A percentile compares a stretch with the other conserved stretches of the same genome.
Conservation (phyloP, 2,888 invertebrate species). For the Diaprepes abbreviatus region DNA sequence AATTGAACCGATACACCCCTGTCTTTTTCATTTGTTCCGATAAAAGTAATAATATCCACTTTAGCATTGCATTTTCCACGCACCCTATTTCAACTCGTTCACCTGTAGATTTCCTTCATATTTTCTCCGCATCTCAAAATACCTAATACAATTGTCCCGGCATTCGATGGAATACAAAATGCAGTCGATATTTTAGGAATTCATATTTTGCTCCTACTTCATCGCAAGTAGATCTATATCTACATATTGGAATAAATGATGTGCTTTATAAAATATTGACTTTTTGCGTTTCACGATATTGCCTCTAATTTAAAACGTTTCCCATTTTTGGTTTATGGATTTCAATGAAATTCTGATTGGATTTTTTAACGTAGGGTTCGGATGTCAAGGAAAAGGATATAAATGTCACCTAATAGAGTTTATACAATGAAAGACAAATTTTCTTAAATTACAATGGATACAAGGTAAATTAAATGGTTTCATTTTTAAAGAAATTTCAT, state of each 20-base stretch:
- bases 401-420: too few relatives aligned
- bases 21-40: not conserved
- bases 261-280: not conserved
- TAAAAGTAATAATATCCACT: slow-evolving; percentile 2
- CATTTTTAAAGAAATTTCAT: too few relatives aligned
- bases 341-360: too few relatives aligned
- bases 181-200: slow-evolving; percentile 27
- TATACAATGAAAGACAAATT: too few relatives aligned
- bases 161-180: slow-evolving; percentile 28
- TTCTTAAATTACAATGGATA: too few relatives aligned
- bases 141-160: slow-evolving; percentile 24
- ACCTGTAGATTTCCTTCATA: slow-evolving; percentile 30
- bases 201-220: slow-evolving; percentile 19
- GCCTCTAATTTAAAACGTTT: not conserved
- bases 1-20: too few relatives aligned
- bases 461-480: too few relatives aligned
- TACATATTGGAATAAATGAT: not conserved
- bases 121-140: slow-evolving; percentile 20
- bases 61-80: not conserved
- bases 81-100: slow-evolving; percentile 10
- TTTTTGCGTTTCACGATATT: not conserved
- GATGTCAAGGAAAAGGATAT: too few relatives aligned
- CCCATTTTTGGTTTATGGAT: too few relatives aligned
- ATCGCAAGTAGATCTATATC: not conserved
- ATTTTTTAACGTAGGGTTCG: too few relatives aligned